phyloP scores from a whole-genome alignment of 2,888 invertebrate genomes.

The Polyommatus iphigenia region DNA sequence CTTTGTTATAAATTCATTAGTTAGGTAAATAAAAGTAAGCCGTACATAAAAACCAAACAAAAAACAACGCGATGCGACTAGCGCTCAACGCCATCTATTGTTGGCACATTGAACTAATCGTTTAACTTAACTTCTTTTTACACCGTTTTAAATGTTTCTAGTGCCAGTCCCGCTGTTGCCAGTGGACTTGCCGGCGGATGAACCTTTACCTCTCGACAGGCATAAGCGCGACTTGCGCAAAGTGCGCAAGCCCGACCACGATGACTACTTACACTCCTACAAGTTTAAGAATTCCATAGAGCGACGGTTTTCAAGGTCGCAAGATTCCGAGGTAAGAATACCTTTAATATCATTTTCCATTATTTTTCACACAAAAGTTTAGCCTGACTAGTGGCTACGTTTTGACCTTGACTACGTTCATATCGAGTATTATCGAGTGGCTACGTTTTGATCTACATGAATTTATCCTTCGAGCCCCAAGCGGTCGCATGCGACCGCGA shows the following conservation, averaged over 20 bases:
- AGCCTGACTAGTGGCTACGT: too few relatives aligned
- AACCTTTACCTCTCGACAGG: conserved; percentile 55
- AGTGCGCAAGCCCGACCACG: conserved; percentile 70
- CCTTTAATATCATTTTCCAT: background rate
- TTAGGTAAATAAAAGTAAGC: too few relatives aligned
- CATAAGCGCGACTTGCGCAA: conserved; percentile 61
- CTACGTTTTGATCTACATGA: too few relatives aligned
- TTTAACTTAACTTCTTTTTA: too few relatives aligned
- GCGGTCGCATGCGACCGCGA: too few relatives aligned
- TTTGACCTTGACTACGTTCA: too few relatives aligned
- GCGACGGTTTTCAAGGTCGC: conserved; percentile 87
- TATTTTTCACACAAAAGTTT: background rate
- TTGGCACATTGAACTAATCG: background rate
- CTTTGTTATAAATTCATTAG: too few relatives aligned
- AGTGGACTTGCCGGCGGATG: conserved; percentile 41
- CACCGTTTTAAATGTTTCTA: conserved; percentile 35
- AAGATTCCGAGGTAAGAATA: conserved; percentile 66
- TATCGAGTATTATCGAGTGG: too few relatives aligned
- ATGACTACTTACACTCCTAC: conserved; percentile 83
- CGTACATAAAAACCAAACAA: too few relatives aligned
- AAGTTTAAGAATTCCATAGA: conserved; percentile 98
- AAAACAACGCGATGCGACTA: background rate
- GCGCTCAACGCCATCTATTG: background rate
- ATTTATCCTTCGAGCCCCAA: too few relatives aligned
- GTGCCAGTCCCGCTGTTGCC: conserved; percentile 45